Evolutionary conservation across 2,888 invertebrate species (phyloP).

Genomic region (Boloria selene): DNA sequence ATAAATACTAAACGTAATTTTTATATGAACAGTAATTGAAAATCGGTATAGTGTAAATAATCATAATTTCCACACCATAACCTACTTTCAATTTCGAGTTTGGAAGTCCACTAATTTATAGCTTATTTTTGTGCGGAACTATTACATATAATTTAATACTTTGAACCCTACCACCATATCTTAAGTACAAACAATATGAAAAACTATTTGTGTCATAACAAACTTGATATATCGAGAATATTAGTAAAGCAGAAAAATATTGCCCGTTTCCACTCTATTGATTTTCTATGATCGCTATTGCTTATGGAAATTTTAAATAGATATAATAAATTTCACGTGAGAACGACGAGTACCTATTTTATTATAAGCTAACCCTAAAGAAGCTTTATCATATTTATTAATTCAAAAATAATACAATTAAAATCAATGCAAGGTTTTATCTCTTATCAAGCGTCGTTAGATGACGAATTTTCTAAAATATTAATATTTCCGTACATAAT

Average conservation of each 20-base stretch:
- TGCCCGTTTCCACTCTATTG: too few species aligned
- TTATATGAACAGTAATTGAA: not conserved
- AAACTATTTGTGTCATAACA: not conserved
- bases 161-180: conserved; percentile 5
- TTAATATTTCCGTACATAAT: too few species aligned
- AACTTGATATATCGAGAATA: not conserved
- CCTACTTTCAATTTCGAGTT: conserved; percentile 41
- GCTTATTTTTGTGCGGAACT: conserved; percentile 19
- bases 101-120: conserved; percentile 39
- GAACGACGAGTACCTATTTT: too few species aligned
- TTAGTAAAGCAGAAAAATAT: too few species aligned
- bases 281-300: too few species aligned
- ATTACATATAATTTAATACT: conserved; percentile 20
- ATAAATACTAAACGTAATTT: not conserved
- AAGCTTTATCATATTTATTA: too few species aligned
- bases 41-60: conserved; percentile 28
- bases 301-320: not conserved
- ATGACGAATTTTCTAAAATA: too few species aligned
- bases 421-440: too few species aligned
- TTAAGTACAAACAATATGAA: not conserved
- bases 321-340: not conserved
- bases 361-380: too few species aligned
- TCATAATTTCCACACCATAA: conserved; percentile 42
- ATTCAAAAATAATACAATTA: too few species aligned
- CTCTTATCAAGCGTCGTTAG: too few species aligned